A percentile compares a stretch with the other conserved stretches of the same genome.
Evolutionary conservation across 2,888 invertebrate species (phyloP).

Genomic region (Epistrophella euchroma): DNA sequence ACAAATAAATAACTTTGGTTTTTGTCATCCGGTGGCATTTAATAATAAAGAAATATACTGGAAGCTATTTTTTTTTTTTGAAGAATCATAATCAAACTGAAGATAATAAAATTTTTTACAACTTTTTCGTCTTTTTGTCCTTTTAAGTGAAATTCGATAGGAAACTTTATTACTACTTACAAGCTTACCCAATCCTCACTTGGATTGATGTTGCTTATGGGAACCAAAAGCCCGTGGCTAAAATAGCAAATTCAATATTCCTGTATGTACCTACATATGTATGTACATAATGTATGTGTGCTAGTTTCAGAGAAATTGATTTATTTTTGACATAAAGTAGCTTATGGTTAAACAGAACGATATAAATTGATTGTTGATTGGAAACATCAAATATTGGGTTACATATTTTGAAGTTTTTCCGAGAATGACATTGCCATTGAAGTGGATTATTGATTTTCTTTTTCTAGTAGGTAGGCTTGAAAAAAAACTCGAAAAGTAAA

Average conservation of each 20-base stretch:
- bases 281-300: background rate
- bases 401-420: background rate
- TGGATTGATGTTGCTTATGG: background rate
- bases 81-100: background rate
- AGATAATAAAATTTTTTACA: background rate
- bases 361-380: constrained; percentile 9
- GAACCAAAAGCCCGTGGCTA: background rate
- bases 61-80: constrained; percentile 1
- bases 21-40: background rate
- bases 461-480: background rate
- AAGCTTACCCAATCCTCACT: background rate
- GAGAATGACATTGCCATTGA: background rate
- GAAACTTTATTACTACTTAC: background rate
- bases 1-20: background rate
- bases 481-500: too few relatives aligned
- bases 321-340: constrained; percentile 15
- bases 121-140: background rate
- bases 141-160: background rate
- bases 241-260: background rate
- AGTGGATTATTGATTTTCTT: background rate
- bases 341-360: constrained; percentile 3
- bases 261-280: too few relatives aligned
- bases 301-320: background rate
- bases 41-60: background rate
- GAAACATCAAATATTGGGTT: background rate